Evolutionary conservation across 2,113 vertebrate species (phyloP).

Genomic region (Ptilorrhoa leucosticta): DNA sequence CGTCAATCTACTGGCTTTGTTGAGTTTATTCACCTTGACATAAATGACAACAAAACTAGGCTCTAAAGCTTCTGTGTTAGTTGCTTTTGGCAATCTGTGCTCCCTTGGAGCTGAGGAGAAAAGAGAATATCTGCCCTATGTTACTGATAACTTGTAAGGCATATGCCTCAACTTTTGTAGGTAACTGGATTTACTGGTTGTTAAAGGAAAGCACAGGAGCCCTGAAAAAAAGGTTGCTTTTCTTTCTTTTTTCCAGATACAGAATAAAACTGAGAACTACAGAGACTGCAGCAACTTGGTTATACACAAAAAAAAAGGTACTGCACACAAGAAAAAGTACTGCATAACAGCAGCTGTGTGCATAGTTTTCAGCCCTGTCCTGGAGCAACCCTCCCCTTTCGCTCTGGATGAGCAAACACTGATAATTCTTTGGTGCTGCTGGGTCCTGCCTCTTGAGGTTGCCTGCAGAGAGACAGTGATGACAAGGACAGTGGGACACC

Average conservation of each 20-base stretch:
- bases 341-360: neutral
- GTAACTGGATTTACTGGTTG: neutral
- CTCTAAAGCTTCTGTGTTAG: neutral
- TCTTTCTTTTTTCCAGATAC: neutral
- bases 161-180: neutral
- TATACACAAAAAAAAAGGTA: neutral
- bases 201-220: neutral
- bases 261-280: neutral
- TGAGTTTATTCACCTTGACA: neutral
- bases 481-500: conserved; percentile 1
- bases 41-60: neutral
- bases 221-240: neutral
- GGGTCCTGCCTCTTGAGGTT: neutral
- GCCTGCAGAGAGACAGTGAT: neutral
- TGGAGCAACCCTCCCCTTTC: neutral
- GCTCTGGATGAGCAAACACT: neutral
- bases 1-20: neutral
- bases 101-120: neutral
- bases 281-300: neutral
- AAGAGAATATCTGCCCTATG: neutral
- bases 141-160: neutral
- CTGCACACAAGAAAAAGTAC: neutral
- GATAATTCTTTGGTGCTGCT: neutral
- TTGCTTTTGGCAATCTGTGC: neutral
- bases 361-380: neutral